A percentile compares a stretch with the other conserved stretches of the same genome.
phyloP scores from a whole-genome alignment of 1,140 invertebrate genomes.

The Drosophila grimshawi region DNA sequence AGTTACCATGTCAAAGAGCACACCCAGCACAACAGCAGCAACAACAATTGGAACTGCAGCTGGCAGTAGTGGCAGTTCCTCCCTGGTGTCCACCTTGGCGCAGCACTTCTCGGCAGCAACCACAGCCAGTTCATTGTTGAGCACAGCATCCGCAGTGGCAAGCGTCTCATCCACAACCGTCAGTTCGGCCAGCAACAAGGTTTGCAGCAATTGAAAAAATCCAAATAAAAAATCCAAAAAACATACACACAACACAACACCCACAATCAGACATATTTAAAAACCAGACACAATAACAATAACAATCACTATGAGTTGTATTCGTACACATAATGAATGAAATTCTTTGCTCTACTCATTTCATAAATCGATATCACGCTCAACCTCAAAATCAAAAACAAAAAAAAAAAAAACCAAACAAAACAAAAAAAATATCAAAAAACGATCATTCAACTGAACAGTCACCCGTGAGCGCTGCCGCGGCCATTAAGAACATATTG shows the following conservation, averaged over 20 bases:
- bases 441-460: slow-evolving; percentile 72
- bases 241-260: slow-evolving; percentile 15
- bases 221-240: slow-evolving; percentile 1
- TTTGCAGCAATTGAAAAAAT: slow-evolving; percentile 61
- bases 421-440: slow-evolving; percentile 45
- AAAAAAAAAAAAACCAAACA: slow-evolving; percentile 46
- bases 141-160: slow-evolving; percentile 43
- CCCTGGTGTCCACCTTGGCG: slow-evolving; percentile 75
- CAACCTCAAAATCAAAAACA: slow-evolving; percentile 25
- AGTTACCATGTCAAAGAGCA: slow-evolving; percentile 11
- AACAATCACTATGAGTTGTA: slow-evolving; percentile 22
- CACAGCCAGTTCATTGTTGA: slow-evolving; percentile 51
- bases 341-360: slow-evolving; percentile 55
- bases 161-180: slow-evolving; percentile 28
- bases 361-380: slow-evolving; percentile 42
- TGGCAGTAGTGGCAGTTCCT: slow-evolving; percentile 39
- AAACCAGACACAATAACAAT: slow-evolving; percentile 7
- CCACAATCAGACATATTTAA: slow-evolving; percentile 12
- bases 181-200: slow-evolving; percentile 71
- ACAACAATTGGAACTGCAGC: background rate
- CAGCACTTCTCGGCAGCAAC: slow-evolving; percentile 76
- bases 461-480: slow-evolving; percentile 81
- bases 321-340: slow-evolving; percentile 43
- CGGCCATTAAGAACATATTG: slow-evolving; percentile 80
- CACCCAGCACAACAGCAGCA: slow-evolving; percentile 9